Base-by-base conservation (phyloP, 64 coral and sea anemone genomes). In the Stylophora pistillata region DNA sequence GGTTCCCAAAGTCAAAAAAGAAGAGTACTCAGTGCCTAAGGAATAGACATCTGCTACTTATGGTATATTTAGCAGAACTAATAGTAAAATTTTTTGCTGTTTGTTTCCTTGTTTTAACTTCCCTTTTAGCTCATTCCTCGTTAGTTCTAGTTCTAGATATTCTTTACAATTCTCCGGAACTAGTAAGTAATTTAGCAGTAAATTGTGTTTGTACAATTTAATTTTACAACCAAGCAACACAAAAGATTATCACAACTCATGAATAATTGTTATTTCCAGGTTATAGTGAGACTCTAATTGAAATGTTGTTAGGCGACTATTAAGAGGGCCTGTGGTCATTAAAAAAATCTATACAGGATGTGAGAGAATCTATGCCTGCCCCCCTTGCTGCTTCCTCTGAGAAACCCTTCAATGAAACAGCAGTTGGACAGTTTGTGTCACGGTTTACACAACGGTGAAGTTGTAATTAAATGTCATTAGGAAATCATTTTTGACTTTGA, bases 401-500 rank as follows among this genome's bases (percentile, higher is more conserved):
- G n/a, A 79, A 79, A 58, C 76, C 76, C 76, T 79, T 20, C 54
- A 79, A 79, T 29, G n/a, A 79, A 58, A 79, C 76, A 79, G 76
- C 76, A 79, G 76, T 79, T 5, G 76, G 59, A 58, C 21, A 79
- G n/a, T n/a, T n/a, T n/a, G n/a, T n/a, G n/a, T n/a, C n/a, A n/a
- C n/a, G n/a, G n/a, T n/a, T n/a, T n/a, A 9, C 59, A 62, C 59
- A 15, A 15, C 15, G 9, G 7, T 57, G 15, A 57, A 10, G 56
- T n/a, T n/a, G n/a, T n/a, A n/a, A n/a, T n/a, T 15, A 57, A 57
- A 57, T 7, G 56, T 57, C 56, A 57, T 57, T 57, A 10, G 56
- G 56, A 10, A 57, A n/a, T n/a, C n/a, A n/a, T n/a, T n/a, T n/a
- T n/a, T n/a, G n/a, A n/a, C n/a, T n/a, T n/a, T n/a, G n/a, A n/a